A percentile compares a stretch with the other conserved stretches of the same genome.
phyloP scores from a whole-genome alignment of 2,113 vertebrate genomes.

The Lasiurus borealis region DNA sequence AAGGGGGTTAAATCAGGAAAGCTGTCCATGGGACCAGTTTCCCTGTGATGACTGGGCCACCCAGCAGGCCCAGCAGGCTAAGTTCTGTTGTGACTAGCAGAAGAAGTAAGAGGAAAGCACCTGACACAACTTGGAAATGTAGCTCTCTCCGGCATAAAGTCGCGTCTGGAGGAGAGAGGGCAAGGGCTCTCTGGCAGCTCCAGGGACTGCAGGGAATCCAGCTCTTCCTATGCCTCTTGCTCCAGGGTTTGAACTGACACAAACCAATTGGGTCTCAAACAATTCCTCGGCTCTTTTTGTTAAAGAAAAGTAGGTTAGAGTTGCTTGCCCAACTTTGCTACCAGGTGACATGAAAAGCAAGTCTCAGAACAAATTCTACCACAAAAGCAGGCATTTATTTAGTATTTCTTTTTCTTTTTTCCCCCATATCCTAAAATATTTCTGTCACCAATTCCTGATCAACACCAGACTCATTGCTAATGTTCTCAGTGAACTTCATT shows the following conservation, averaged over 20 bases:
- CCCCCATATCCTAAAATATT: background rate
- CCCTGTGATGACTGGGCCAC: background rate
- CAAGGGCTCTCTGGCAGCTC: background rate
- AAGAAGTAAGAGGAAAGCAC: background rate
- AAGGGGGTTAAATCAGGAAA: background rate
- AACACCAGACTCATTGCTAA: conserved; percentile 22
- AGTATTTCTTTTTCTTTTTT: no score
- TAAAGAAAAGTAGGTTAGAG: background rate
- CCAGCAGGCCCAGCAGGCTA: background rate
- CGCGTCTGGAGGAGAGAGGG: background rate
- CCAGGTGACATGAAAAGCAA: background rate
- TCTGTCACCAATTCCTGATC: background rate
- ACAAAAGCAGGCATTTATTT: background rate
- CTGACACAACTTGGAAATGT: background rate
- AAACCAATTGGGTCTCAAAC: background rate
- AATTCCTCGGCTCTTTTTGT: background rate
- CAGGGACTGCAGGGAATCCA: background rate
- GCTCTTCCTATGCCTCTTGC: background rate
- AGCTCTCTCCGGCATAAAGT: background rate
- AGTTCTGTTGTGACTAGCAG: background rate
- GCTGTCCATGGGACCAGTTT: background rate
- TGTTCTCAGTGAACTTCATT: background rate
- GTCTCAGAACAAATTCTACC: conserved; percentile 36
- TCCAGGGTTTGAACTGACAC: background rate
- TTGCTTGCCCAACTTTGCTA: background rate